A percentile compares a stretch with the other conserved stretches of the same genome.
phyloP scores from a whole-genome alignment of 2,113 vertebrate genomes.

The Smithornis capensis region DNA sequence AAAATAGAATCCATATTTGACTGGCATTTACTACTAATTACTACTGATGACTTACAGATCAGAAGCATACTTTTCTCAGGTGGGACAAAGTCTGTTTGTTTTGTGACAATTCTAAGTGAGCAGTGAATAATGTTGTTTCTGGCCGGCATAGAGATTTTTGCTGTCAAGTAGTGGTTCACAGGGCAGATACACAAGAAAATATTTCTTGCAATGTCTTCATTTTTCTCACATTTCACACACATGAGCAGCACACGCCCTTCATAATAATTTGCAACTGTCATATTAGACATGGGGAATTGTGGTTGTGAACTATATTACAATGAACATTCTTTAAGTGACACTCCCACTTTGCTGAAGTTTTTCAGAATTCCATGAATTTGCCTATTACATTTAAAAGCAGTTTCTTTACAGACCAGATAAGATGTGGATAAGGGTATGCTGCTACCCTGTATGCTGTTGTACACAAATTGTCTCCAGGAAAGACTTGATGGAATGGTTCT shows the following conservation, averaged over 20 bases:
- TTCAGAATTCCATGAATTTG: not conserved
- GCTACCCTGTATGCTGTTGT: not conserved
- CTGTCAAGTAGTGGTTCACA: not conserved
- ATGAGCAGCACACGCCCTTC: not conserved
- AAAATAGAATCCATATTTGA: not conserved
- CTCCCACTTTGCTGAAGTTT: not conserved
- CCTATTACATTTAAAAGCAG: not conserved
- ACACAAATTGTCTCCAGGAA: not conserved
- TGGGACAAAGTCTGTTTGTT: not conserved
- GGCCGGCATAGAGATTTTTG: not conserved
- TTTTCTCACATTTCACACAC: not conserved
- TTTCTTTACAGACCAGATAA: not conserved
- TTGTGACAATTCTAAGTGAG: not conserved
- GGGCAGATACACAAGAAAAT: not conserved
- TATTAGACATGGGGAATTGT: not conserved
- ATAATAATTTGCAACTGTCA: not conserved
- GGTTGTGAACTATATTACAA: not conserved
- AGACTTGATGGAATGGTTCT: not conserved
- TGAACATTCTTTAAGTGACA: not conserved
- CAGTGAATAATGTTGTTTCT: not conserved
- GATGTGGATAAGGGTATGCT: not conserved
- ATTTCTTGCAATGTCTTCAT: not conserved
- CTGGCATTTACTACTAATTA: not conserved
- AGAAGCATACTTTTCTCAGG: not conserved
- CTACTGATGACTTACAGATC: slow-evolving; percentile 1